Evolutionary conservation across 2,888 invertebrate genomes (phyloP).

Genomic region (Trachelus tabidus): DNA sequence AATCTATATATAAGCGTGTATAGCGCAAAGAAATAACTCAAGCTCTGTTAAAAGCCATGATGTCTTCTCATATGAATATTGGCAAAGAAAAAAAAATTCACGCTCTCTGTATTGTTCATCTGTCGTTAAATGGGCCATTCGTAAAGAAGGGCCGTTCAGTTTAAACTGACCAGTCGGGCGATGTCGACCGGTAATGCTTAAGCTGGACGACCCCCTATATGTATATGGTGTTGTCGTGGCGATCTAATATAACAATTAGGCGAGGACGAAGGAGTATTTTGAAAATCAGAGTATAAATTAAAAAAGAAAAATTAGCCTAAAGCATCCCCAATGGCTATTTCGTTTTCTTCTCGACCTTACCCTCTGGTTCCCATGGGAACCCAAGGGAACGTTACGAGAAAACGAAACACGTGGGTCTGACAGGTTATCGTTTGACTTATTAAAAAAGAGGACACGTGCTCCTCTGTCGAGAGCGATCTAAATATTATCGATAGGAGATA

Average conservation of each 20-base stretch:
- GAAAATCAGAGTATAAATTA: neutral
- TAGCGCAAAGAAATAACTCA: neutral
- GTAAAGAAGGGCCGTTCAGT: neutral
- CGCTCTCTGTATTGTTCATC: neutral
- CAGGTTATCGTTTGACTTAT: neutral
- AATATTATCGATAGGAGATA: neutral
- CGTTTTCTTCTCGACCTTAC: neutral
- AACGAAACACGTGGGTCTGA: neutral
- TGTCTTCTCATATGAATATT: neutral
- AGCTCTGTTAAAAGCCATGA: neutral
- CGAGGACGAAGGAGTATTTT: neutral
- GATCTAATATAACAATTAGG: neutral
- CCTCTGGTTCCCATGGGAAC: neutral
- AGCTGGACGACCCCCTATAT: neutral
- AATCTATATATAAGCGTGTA: neutral
- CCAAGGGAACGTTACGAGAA: neutral
- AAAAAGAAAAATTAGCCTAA: constrained; percentile 9
- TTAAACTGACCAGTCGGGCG: neutral
- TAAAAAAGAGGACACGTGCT: neutral
- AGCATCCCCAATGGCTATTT: constrained; percentile 1
- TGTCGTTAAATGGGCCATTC: neutral
- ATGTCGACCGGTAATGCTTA: neutral
- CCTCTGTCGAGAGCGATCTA: neutral
- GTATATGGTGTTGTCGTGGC: neutral
- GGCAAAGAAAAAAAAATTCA: neutral